Conservation (phyloP, 2,888 invertebrate genomes). For the Nysson spinosus region DNA sequence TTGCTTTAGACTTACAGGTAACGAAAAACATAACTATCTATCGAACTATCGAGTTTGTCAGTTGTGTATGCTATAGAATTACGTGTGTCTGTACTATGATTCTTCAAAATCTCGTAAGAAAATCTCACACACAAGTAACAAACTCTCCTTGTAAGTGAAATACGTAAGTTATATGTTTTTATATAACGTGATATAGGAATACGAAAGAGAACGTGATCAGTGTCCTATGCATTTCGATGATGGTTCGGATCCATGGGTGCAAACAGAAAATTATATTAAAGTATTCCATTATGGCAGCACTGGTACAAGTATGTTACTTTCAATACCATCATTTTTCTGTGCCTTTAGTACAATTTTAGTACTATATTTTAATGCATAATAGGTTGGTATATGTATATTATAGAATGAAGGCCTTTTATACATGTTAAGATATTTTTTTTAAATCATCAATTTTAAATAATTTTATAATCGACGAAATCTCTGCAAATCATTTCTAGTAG, state of each 20-base stretch:
- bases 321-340: constrained; percentile 1
- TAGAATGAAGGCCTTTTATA: no score
- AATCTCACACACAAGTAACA: no score
- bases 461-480: no score
- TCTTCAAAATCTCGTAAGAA: no score
- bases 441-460: no score
- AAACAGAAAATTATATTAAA: constrained; percentile 85
- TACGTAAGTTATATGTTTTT: background rate
- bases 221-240: constrained; percentile 99
- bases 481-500: no score
- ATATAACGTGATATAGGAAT: constrained; percentile 72
- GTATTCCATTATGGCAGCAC: constrained; percentile 82
- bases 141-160: no score
- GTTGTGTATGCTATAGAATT: no score
- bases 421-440: no score
- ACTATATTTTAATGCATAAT: background rate
- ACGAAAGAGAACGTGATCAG: constrained; percentile 85
- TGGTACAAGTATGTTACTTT: constrained; percentile 4
- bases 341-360: constrained; percentile 2
- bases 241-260: constrained; percentile 91
- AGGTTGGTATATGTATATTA: background rate
- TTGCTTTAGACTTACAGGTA: constrained; percentile 91
- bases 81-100: no score
- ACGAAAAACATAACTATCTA: background rate
- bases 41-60: background rate